Evolutionary conservation across 2,888 invertebrate species (phyloP).

Genomic region (Augiades crinisus): DNA sequence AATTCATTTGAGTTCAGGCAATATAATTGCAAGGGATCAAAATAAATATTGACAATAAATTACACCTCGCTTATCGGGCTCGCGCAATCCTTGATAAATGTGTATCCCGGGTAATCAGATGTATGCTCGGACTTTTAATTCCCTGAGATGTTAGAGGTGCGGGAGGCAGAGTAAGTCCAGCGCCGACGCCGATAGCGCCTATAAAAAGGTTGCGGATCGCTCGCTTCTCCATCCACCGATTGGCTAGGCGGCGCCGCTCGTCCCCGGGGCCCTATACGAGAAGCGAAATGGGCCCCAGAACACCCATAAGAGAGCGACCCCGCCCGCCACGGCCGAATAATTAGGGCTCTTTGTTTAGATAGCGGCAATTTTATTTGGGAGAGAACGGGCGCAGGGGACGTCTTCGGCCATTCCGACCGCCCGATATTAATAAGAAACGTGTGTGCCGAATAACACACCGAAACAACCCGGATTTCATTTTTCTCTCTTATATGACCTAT

Average conservation of each 20-base stretch:
- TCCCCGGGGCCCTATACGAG: slow-evolving; percentile 84
- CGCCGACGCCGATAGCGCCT: slow-evolving; percentile 73
- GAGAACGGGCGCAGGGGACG: slow-evolving; percentile 78
- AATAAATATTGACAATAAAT: slow-evolving; percentile 7
- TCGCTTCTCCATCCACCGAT: slow-evolving; percentile 80
- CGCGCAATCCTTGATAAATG: slow-evolving; percentile 61
- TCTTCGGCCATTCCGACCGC: slow-evolving; percentile 76
- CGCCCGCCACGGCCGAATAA: slow-evolving; percentile 84
- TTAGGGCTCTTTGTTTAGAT: slow-evolving; percentile 84
- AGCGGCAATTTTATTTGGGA: slow-evolving; percentile 83
- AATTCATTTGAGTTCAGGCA: not conserved
- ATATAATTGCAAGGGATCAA: not conserved
- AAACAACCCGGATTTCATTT: slow-evolving; percentile 50
- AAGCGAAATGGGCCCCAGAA: slow-evolving; percentile 85
- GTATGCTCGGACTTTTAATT: slow-evolving; percentile 75
- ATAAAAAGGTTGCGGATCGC: slow-evolving; percentile 82
- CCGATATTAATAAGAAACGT: slow-evolving; percentile 80
- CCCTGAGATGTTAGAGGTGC: slow-evolving; percentile 39
- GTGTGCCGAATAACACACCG: slow-evolving; percentile 59
- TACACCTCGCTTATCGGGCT: slow-evolving; percentile 52
- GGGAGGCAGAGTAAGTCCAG: slow-evolving; percentile 56
- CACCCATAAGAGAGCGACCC: slow-evolving; percentile 86
- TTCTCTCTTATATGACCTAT: slow-evolving; percentile 18
- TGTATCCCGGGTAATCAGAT: slow-evolving; percentile 75
- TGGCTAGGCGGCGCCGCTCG: slow-evolving; percentile 83